A percentile compares a stretch with the other conserved stretches of the same genome.
These are phyloP conservation scores for Poeciliopsis paucimaculata DNA, from an alignment of 2,797 vertebrate species.

Conservation along the genomic window DNA sequence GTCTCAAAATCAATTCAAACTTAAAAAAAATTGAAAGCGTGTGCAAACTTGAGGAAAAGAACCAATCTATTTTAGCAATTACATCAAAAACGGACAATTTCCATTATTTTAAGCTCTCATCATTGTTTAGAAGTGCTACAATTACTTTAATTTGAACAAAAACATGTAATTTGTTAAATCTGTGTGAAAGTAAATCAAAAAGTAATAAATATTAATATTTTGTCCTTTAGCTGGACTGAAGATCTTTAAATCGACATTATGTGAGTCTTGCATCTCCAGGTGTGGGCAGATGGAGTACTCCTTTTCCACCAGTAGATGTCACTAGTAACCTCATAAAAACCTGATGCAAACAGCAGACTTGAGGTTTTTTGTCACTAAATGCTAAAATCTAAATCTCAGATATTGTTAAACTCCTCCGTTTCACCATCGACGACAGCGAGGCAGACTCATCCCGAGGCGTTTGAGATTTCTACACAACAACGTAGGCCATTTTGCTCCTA, in stretches of 20 bases:
- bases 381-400: neutral
- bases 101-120: too few relatives aligned
- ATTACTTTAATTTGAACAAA: neutral
- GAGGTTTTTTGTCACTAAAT: neutral
- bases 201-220: neutral
- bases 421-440: neutral
- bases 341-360: neutral
- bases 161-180: neutral
- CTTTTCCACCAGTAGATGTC: slow-evolving; percentile 23
- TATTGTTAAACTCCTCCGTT: neutral
- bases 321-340: neutral
- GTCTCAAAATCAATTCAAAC: neutral
- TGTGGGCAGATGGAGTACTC: slow-evolving; percentile 2
- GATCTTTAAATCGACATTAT: neutral
- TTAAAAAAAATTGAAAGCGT: neutral
- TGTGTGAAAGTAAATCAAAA: neutral
- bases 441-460: neutral
- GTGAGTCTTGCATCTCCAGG: neutral
- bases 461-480: neutral
- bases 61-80: neutral
- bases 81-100: neutral
- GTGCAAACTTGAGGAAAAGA: neutral
- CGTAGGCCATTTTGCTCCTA: neutral
- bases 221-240: neutral
- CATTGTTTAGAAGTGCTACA: neutral